phyloP scores from a whole-genome alignment of 2,113 vertebrate genomes.

The Rhadina sibilatrix region DNA sequence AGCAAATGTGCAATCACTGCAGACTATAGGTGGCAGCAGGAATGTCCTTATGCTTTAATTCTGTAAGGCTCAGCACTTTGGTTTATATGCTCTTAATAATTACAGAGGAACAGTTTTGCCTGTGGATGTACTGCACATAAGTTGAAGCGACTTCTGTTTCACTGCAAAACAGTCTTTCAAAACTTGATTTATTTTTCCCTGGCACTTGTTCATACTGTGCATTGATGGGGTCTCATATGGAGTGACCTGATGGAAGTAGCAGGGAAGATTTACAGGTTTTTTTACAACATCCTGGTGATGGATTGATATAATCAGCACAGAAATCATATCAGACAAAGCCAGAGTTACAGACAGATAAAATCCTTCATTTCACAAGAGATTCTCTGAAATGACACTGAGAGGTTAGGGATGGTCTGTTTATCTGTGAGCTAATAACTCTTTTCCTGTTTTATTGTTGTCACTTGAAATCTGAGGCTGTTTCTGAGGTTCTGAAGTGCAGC shows the following conservation, averaged over 20 bases:
- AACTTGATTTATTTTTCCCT: conserved; percentile 38
- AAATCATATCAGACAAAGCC: background rate
- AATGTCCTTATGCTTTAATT: background rate
- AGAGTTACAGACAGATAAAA: background rate
- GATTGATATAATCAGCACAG: background rate
- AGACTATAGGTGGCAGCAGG: conserved; percentile 35
- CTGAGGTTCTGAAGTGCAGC: background rate
- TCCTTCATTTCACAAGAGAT: background rate
- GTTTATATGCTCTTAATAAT: background rate
- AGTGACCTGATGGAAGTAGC: background rate
- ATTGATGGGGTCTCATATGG: background rate
- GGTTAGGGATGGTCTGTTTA: conserved; percentile 1
- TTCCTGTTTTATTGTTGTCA: conserved; percentile 2
- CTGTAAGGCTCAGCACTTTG: background rate
- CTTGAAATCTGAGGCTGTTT: background rate
- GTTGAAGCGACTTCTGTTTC: background rate
- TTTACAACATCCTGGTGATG: background rate
- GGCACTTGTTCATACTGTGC: background rate
- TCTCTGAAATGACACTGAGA: background rate
- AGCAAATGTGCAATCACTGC: background rate
- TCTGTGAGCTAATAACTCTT: background rate
- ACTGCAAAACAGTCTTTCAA: background rate
- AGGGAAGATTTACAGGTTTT: background rate
- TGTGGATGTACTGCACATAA: background rate
- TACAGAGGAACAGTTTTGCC: background rate